Conservation (phyloP, 1,140 invertebrate species). For the Andricus grossulariae region DNA sequence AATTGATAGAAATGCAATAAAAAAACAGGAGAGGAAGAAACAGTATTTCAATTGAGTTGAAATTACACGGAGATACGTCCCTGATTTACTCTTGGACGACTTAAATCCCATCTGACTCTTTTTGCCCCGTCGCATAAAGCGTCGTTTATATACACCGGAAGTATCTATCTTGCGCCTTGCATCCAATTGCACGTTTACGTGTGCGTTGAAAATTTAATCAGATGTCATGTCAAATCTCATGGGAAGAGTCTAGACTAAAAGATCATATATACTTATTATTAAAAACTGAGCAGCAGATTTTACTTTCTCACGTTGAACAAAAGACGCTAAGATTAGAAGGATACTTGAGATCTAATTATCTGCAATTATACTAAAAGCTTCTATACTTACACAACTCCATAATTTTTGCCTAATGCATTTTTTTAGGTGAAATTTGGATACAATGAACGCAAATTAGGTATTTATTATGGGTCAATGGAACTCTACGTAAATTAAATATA, state of each 20-base stretch:
- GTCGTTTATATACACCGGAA: conserved; percentile 12
- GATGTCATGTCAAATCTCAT: conserved; percentile 20
- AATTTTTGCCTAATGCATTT: not conserved
- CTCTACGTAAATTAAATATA: too few species aligned
- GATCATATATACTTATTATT: not conserved
- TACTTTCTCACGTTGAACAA: conserved; percentile 20
- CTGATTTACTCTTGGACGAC: conserved; percentile 6
- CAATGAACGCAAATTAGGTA: too few species aligned
- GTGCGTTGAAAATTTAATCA: conserved; percentile 26
- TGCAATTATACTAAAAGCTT: not conserved
- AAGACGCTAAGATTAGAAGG: conserved; percentile 1
- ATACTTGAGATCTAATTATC: not conserved
- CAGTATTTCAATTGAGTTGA: not conserved
- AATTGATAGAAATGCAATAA: too few species aligned
- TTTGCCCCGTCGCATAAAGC: conserved; percentile 11
- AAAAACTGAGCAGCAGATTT: not conserved
- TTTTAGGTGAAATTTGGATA: not conserved
- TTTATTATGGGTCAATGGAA: too few species aligned
- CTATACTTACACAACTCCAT: not conserved
- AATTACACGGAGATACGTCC: not conserved
- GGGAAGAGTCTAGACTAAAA: conserved; percentile 11
- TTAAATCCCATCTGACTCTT: not conserved
- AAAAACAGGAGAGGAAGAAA: too few species aligned
- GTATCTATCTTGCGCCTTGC: conserved; percentile 18
- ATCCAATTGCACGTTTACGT: conserved; percentile 17